Conservation (phyloP, 2,113 vertebrate species). For the Pungitius pungitius region DNA sequence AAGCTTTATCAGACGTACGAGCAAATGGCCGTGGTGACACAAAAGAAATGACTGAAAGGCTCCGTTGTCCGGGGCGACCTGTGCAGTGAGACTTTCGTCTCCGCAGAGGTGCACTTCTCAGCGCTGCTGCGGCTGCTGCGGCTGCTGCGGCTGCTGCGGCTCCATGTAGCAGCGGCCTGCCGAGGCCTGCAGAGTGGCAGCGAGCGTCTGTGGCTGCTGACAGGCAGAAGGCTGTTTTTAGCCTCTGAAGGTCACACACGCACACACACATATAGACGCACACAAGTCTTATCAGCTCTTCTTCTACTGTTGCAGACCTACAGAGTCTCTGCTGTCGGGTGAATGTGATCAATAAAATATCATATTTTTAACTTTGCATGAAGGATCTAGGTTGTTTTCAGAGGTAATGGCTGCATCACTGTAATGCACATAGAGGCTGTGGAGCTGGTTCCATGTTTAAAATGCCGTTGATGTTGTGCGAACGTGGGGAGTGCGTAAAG, state of each 20-base stretch:
- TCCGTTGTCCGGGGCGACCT: neutral
- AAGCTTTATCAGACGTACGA: neutral
- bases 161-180: neutral
- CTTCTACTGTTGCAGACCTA: slow-evolving; percentile 22
- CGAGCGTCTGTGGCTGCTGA: slow-evolving; percentile 45
- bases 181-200: slow-evolving; percentile 28
- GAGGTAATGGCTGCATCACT: neutral
- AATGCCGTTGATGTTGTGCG: neutral
- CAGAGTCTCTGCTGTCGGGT: slow-evolving; percentile 2
- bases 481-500: neutral
- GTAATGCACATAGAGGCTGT: no score
- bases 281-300: slow-evolving; percentile 35
- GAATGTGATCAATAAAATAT: neutral
- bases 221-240: slow-evolving; percentile 59
- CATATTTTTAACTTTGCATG: neutral
- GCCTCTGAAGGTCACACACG: slow-evolving; percentile 47
- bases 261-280: slow-evolving; percentile 26
- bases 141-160: no score
- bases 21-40: no score
- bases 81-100: neutral
- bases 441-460: neutral
- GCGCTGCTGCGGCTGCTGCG: neutral
- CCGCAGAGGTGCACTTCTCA: neutral
- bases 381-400: neutral
- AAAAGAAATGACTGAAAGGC: neutral